Base-by-base conservation (phyloP, 2,888 invertebrate genomes). In the Trilocha varians region DNA sequence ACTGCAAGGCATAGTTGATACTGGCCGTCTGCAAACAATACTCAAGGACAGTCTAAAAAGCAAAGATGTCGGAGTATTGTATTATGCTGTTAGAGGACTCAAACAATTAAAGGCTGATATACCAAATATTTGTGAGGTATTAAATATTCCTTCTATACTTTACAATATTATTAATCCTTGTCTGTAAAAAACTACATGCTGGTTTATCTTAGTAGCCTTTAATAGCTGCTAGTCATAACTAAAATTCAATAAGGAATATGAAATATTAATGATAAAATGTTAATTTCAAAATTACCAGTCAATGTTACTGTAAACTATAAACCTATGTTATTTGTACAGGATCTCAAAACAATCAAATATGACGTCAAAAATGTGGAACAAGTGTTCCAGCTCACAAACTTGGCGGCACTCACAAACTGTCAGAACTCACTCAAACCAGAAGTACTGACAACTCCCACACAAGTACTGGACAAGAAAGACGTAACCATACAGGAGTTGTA, bases 81-180 rank as follows among this genome's bases (percentile, higher is more conserved):
- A 94, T 67, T 92, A 93, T 80, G 91, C 93, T 3, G 87, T 91
- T 1, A 85, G 91, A 41, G 96, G 95, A 37, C 87, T 91, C 42
- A 90, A 89, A 53, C 76, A 91, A 36, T 78, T 94, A 1, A 91
- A 89, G 55, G 87, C 88, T 51, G 70, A 88, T 11, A 69, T 92
- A 45, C 88, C 86, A 33, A 80, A 87, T 62, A 62, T 89, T 64
- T 87, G 91, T 82, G 73, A 89, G 73, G 92, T 92, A 71, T 79
- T n/a, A n/a, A 36, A 13, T 34, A 42, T 6, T 15, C 6, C 11
- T 25, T 25, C 25, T 2, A 25, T 25, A 9, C 11, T 3, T 11
- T 25, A 9, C 8, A 25, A 2, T 25, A 2, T 6, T 25, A 5
- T 2, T 25, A 25, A 25, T n/a, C n/a, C n/a, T n/a, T n/a, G n/a